Conservation (phyloP, 2,797 vertebrate species). For the Setipinna tenuifilis region DNA sequence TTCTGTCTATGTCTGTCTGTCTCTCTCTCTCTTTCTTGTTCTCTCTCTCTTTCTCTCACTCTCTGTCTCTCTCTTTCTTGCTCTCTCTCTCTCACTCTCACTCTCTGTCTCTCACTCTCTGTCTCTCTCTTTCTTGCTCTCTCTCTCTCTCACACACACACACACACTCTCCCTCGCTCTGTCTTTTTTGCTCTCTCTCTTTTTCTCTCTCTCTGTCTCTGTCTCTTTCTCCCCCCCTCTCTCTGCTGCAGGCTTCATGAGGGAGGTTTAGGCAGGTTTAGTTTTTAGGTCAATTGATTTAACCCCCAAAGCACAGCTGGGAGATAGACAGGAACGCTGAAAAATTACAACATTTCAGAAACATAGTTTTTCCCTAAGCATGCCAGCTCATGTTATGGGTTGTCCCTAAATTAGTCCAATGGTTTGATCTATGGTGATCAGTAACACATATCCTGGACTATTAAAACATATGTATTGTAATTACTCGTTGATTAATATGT, state of each 20-base stretch:
- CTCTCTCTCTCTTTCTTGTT: too few species aligned
- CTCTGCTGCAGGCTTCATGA: background rate
- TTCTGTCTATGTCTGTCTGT: background rate
- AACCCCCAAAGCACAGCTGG: background rate
- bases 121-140: background rate
- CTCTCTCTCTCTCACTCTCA: too few species aligned
- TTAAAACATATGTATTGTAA: background rate
- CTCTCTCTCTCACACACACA: too few species aligned
- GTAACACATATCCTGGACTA: background rate
- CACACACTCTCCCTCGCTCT: too few species aligned
- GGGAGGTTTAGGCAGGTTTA: background rate
- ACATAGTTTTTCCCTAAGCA: background rate
- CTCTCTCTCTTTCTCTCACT: background rate
- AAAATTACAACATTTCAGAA: background rate
- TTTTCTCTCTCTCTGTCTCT: background rate
- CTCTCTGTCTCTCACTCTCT: constrained; percentile 11
- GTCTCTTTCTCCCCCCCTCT: background rate
- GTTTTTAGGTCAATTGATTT: background rate
- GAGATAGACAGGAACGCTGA: background rate
- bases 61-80: constrained; percentile 32
- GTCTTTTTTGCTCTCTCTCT: constrained; percentile 23
- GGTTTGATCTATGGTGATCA: background rate
- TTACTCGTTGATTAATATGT: background rate
- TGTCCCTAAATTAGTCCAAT: background rate
- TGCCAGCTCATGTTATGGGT: background rate